These are phyloP conservation scores for Yponomeuta malinellus DNA, from an alignment of 2,888 invertebrate species.

Conservation along the genomic window DNA sequence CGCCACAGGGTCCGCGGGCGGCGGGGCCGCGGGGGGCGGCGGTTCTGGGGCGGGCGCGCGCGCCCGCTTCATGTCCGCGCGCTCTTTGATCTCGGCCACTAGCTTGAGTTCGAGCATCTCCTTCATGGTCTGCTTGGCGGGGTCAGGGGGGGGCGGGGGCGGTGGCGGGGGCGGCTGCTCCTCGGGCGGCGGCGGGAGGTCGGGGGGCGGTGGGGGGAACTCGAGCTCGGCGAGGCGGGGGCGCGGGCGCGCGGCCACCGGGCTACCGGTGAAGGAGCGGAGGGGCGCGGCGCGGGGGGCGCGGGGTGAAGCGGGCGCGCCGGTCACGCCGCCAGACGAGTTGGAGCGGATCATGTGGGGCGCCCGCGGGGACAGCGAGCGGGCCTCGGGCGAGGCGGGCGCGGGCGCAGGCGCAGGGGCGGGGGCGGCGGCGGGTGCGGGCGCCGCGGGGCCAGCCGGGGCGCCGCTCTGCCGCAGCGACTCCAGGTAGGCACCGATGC, in stretches of 20 bases:
- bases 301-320: conserved; percentile 58
- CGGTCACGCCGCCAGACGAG: conserved; percentile 87
- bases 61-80: conserved; percentile 77
- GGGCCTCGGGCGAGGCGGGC: conserved; percentile 42
- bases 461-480: conserved; percentile 88
- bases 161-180: conserved; percentile 67
- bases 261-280: conserved; percentile 80
- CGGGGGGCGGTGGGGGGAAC: conserved; percentile 90
- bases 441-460: conserved; percentile 42
- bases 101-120: conserved; percentile 88
- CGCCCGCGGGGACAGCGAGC: conserved; percentile 80
- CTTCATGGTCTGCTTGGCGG: conserved; percentile 77
- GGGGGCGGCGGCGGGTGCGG: conserved; percentile 19
- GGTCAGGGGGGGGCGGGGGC: conserved; percentile 76
- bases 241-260: conserved; percentile 82
- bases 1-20: conserved; percentile 83
- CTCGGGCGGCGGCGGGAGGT: conserved; percentile 86
- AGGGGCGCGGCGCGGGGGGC: conserved; percentile 51
- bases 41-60: conserved; percentile 17
- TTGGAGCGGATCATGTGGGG: conserved; percentile 93
- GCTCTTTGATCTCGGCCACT: conserved; percentile 89
- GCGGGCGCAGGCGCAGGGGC: conserved; percentile 75
- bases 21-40: conserved; percentile 29
- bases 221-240: conserved; percentile 88
- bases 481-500: conserved; percentile 97